A percentile compares a stretch with the other conserved stretches of the same genome.
Conservation (phyloP, 2,113 vertebrate genomes). For the Platysteira castanea region DNA sequence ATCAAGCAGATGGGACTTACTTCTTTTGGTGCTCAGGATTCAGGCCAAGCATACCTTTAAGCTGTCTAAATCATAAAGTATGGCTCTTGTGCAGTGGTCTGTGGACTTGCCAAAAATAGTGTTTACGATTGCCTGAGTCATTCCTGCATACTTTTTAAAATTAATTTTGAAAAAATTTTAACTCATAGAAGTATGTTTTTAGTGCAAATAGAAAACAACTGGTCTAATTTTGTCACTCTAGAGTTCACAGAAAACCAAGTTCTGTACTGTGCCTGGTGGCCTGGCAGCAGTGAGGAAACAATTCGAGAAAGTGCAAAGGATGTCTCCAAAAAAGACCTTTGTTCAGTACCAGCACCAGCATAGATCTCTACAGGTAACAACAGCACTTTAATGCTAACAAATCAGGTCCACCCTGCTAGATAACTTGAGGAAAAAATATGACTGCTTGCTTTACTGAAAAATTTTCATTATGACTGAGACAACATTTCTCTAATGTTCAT, state of each 20-base stretch:
- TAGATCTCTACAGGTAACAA: constrained; percentile 83
- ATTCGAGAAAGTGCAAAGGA: constrained; percentile 82
- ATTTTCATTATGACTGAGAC: not conserved
- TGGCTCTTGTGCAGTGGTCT: not conserved
- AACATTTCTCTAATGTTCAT: not conserved
- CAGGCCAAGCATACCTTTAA: not conserved
- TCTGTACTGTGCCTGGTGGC: constrained; percentile 86
- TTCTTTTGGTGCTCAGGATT: not conserved
- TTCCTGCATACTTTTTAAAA: not conserved
- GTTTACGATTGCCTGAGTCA: not conserved
- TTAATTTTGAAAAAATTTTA: not conserved
- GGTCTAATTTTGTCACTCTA: constrained; percentile 59
- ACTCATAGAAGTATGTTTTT: not conserved
- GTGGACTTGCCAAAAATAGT: not conserved
- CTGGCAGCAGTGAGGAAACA: constrained; percentile 88
- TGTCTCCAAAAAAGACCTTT: constrained; percentile 75
- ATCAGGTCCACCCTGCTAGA: not conserved
- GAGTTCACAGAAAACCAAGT: constrained; percentile 85
- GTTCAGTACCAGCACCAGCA: constrained; percentile 81
- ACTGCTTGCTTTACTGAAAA: not conserved
- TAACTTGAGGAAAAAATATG: not conserved
- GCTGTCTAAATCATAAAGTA: not conserved
- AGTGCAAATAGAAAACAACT: not conserved
- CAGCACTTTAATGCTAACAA: not conserved
- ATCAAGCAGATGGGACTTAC: not conserved